Evolutionary conservation across 2,797 vertebrate species (phyloP).

Genomic region (Myotis myotis): DNA sequence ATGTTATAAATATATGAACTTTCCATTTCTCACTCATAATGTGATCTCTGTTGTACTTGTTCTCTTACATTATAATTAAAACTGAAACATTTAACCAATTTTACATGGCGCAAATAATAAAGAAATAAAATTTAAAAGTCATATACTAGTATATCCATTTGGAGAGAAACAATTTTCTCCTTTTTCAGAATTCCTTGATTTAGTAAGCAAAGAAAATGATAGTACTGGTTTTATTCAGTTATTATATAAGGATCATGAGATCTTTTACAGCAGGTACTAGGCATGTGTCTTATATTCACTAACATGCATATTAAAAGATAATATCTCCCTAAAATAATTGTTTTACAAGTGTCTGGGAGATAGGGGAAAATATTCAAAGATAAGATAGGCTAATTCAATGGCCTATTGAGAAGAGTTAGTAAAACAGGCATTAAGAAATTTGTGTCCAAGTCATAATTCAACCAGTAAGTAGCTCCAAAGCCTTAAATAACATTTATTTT

Average conservation of each 20-base stretch:
- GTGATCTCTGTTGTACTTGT: background rate
- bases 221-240: background rate
- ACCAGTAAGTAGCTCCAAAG: background rate
- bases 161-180: background rate
- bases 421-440: background rate
- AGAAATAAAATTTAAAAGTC: conserved; percentile 18
- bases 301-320: background rate
- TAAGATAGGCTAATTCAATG: background rate
- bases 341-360: background rate
- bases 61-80: conserved; percentile 27
- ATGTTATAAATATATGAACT: background rate
- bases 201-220: background rate
- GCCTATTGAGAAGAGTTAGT: background rate
- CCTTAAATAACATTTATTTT: background rate
- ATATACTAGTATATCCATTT: background rate
- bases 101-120: background rate
- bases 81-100: background rate
- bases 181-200: background rate
- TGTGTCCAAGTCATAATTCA: background rate
- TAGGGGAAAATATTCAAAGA: background rate
- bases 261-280: background rate
- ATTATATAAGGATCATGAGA: background rate
- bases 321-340: background rate
- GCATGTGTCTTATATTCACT: background rate
- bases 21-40: background rate